Evolutionary conservation across 2,113 vertebrate species (phyloP).

Genomic region (Microcebus tavaratra): DNA sequence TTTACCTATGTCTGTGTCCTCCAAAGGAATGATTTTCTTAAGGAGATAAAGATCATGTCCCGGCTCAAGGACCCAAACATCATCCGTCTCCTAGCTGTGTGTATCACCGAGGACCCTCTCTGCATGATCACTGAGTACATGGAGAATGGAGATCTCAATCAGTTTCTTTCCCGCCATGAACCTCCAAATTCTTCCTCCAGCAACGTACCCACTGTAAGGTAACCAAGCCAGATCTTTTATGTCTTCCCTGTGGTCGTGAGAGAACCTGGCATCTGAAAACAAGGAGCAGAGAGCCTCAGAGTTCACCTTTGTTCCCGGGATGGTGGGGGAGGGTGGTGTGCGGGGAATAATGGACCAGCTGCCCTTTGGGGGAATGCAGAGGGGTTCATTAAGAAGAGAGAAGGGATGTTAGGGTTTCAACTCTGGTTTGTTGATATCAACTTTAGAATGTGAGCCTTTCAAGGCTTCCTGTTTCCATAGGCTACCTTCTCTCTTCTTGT

Average conservation of each 20-base stretch:
- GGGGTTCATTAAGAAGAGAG: not conserved
- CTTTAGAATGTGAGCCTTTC: not conserved
- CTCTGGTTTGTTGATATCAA: not conserved
- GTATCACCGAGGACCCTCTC: conserved; percentile 93
- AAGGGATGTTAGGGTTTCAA: not conserved
- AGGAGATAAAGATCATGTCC: conserved; percentile 99
- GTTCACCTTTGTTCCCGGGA: not conserved
- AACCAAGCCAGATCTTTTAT: not conserved
- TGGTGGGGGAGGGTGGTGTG: not conserved
- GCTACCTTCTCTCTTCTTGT: not conserved
- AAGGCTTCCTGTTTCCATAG: not conserved
- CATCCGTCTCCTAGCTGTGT: conserved; percentile 95
- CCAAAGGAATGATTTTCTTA: conserved; percentile 97
- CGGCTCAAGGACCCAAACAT: conserved; percentile 97
- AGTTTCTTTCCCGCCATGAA: conserved; percentile 94
- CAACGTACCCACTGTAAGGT: conserved; percentile 86
- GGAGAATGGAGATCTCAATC: conserved; percentile 99
- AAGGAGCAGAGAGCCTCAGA: not conserved
- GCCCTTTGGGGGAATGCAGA: not conserved
- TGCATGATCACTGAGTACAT: conserved; percentile 99
- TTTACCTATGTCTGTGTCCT: conserved; percentile 29
- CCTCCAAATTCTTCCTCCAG: conserved; percentile 77
- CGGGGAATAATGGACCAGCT: not conserved
- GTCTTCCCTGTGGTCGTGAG: not conserved
- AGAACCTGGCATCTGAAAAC: not conserved